Base-by-base conservation (phyloP, 2,888 invertebrate species). In the Dilophus febrilis region DNA sequence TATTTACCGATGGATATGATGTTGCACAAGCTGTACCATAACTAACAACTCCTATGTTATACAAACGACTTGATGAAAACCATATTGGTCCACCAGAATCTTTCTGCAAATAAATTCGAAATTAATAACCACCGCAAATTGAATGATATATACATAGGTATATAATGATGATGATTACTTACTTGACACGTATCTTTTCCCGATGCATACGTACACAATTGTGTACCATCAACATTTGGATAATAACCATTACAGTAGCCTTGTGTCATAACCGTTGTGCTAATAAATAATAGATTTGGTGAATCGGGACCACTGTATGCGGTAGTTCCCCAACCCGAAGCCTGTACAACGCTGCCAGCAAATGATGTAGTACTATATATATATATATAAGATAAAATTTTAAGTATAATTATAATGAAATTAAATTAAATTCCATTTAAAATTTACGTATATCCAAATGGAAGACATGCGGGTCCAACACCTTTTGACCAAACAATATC, bases 301-400 rank as follows among this genome's bases (percentile, higher is more conserved):
- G 74, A 65, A 34, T 51, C 55, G 6, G 57, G 47, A 1, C 67
- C 70, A 2, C 62, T 63, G 47, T 64, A 71, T 13, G 63, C 61
- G 3, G 57, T 46, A 2, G 64, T 59, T 10, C 74, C 74, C 73
- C 72, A 74, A 31, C 74, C 59, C 26, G 49, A 45, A 1, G 58
- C 48, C 6, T 53, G 48, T 3, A 53, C 55, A 13, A 42, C 42
- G 1, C 42, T 35, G 22, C 50, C 53, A 1, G 40, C 27, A 40
- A 58, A 57, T 7, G 35, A 27, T 8, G 17, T 13, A 6, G 31
- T 19, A 28, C 19, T 14, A n/a, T 34, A 39, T 19, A 32, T 33
- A 32, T 3, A 35, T 13, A 12, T 3, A 13, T 13, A 12, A 26
- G 26, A 22, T 7, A 13, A 19, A 34, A 19, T 22, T 6, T 8